Base-by-base conservation (phyloP, 30 jellyfish, hydroid and myxozoan genomes). In the Cassiopea xamachana region DNA sequence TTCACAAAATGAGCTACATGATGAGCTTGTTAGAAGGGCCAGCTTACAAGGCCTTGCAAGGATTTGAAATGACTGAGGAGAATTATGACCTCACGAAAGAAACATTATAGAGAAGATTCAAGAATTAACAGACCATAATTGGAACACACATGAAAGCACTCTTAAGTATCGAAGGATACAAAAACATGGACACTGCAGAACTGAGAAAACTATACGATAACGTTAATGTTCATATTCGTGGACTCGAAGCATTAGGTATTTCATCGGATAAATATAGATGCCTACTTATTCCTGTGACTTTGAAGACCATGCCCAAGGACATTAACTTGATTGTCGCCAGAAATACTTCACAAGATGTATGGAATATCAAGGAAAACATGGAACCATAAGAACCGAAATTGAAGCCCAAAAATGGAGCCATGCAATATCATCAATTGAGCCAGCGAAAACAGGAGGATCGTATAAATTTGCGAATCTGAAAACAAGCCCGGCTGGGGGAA, bases 1-100 rank as follows among this genome's bases (percentile, higher is more conserved):
- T 85, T 27, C 96, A 86, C 80, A 86, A 92, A 50, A 46, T 92
- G 39, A 85, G 79, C 45, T 92, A 92, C 59, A 79, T 92, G 59
- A 80, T 69, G 75, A 78, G n/a, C 62, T 87, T 81, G 98, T 27
- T 27, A 27, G 39, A 27, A 27, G 39, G 39, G 39, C 39, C 39
- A 27, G 39, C 39, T 27, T 27, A 27, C 39, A 27, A 27, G 39
- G 39, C 39, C 39, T 27, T 27, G 39, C 39, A 27, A 27, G 39
- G 39, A 48, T 92, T 92, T 15, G 92, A 55, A 17, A 14, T 92
- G 1, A 76, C 96, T 19, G 81, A 67, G 45, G 93, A 92, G 69
- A 92, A 85, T 60, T 75, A 92, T 48, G 27, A 60, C 46, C 73
- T 64, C 39, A 93, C 96, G 17, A 55, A 47, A 18, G 88, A 92